Evolutionary conservation across 2,797 vertebrate genomes (phyloP), one percentile per base, ranked within the genome.

Genomic region (Ceryle rudis): DNA sequence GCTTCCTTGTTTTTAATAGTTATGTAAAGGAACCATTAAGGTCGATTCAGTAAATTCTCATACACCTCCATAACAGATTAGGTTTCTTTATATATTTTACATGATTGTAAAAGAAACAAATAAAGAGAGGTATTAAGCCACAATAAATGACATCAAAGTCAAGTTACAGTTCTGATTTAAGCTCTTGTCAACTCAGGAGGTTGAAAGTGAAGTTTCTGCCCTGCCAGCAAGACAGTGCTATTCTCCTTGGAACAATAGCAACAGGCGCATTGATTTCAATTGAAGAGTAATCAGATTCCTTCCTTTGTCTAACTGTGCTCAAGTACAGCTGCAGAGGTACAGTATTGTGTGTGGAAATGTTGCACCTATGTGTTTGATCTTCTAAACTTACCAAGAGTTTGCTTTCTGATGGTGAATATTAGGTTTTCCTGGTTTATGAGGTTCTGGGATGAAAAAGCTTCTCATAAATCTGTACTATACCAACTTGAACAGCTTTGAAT

Each of bases 131-230:
- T 93, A 97, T 97, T 95, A 95, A 95, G 83, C 37, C 49, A 89
- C 41, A 89, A 90, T 72, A 97, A 96, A 94, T 37, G 61, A 93
- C 95, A 95, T 95, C 90, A 96, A 96, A 97, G 93, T 47, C 55
- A 89, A 81, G 83, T n/a, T 85, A 71, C 70, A 72, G 86, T 57
- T 47, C 69, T 88, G 95, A 93, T 96, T 97, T 95, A 97, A 97
- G 88, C 70, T 79, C 92, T 65, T 96, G 91, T 95, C 94, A 90
- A 93, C 89, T 94, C 55, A 92, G 89, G 77, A 90, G 88, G 79
- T 92, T 97, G 85, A 81, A 95, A 96, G 95, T 77, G 81, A 94
- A 81, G 35, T 91, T 95, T 82, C 46, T 84, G 60, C 74, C 78
- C 70, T 77, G 89, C 66, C 67, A 71, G 65, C 33, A 66, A 90